These are phyloP conservation scores for Oryctes rhinoceros DNA, from an alignment of 1,140 invertebrate genomes.

Conservation along the genomic window DNA sequence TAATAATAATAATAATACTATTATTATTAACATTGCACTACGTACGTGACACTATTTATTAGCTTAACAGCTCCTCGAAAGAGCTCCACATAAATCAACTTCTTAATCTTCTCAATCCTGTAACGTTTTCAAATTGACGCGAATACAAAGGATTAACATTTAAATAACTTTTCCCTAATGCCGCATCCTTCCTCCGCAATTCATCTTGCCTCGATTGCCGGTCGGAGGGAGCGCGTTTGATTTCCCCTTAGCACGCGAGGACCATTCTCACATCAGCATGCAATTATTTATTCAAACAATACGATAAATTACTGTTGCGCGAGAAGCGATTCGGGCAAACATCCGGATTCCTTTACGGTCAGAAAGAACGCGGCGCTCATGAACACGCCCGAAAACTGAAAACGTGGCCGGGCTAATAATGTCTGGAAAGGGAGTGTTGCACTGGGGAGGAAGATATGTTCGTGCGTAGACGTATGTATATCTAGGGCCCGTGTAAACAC, in stretches of 20 bases:
- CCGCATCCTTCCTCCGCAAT: neutral
- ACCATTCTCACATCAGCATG: constrained; percentile 10
- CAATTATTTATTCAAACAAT: constrained; percentile 35
- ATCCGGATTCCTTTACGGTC: neutral
- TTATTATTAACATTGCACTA: too few species aligned
- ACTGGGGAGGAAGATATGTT: neutral
- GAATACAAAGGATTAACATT: neutral
- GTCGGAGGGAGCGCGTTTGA: neutral
- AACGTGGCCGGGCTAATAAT: constrained; percentile 30
- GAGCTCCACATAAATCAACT: too few species aligned
- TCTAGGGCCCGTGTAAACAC: constrained; percentile 17
- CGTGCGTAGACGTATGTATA: constrained; percentile 4
- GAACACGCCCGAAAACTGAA: neutral
- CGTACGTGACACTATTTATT: too few species aligned
- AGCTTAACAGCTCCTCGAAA: too few species aligned
- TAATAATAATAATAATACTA: too few species aligned
- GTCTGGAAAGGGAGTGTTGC: constrained; percentile 11
- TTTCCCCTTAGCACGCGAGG: neutral
- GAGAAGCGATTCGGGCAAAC: neutral
- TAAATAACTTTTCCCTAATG: constrained; percentile 8
- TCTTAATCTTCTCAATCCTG: too few species aligned
- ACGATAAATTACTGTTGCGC: constrained; percentile 13
- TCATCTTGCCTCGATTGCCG: constrained; percentile 3
- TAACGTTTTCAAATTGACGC: too few species aligned
- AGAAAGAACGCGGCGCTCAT: neutral